Evolutionary conservation across 2,797 vertebrate species (phyloP).

Genomic region (Vipera latastei): DNA sequence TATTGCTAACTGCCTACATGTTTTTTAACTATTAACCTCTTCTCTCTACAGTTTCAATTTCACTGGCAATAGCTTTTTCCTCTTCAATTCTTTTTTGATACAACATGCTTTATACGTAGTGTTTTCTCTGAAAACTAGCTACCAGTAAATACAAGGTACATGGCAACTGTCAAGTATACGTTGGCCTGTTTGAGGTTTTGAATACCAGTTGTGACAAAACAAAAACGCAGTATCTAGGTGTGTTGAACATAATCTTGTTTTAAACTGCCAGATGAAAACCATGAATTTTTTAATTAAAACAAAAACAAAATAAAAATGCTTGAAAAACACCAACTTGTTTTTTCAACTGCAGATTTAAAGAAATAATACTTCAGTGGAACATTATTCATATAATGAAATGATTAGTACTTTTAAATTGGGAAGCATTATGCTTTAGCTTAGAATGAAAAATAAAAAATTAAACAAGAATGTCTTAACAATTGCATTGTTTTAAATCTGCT

Average conservation of each 20-base stretch:
- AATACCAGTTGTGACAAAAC: background rate
- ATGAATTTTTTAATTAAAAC: background rate
- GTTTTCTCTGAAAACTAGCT: background rate
- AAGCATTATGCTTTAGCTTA: background rate
- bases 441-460: background rate
- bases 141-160: background rate
- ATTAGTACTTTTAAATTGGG: background rate
- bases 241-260: background rate
- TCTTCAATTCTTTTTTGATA: background rate
- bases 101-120: background rate
- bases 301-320: background rate
- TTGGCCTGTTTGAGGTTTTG: background rate
- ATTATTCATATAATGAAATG: background rate
- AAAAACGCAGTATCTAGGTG: background rate
- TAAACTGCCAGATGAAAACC: background rate
- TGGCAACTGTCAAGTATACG: background rate
- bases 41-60: background rate
- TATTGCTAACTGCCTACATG: background rate
- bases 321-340: background rate
- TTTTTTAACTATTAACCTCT: background rate
- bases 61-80: background rate
- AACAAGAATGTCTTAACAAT: background rate
- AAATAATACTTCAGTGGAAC: background rate
- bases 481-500: background rate
- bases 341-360: background rate